Conservation (phyloP, 2,797 vertebrate species). For the Tragelaphus eurycerus region DNA sequence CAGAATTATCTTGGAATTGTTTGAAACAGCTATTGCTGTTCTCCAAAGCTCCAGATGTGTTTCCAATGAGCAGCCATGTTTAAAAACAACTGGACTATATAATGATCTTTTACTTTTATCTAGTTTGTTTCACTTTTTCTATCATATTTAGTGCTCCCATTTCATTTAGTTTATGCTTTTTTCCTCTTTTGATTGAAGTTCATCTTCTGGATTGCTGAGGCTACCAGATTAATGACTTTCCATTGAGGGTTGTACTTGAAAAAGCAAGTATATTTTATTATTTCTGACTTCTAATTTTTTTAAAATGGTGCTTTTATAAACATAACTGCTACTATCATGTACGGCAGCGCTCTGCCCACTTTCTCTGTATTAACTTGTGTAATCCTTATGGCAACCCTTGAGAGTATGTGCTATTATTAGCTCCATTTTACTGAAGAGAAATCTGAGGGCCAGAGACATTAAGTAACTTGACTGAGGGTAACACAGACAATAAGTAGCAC, state of each 20-base stretch:
- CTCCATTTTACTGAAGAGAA: not conserved
- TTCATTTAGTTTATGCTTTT: not conserved
- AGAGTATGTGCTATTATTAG: not conserved
- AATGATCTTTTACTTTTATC: not conserved
- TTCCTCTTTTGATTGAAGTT: not conserved
- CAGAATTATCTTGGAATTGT: not conserved
- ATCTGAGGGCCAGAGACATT: not conserved
- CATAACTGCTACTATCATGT: not conserved
- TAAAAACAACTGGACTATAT: not conserved
- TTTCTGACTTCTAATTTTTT: not conserved
- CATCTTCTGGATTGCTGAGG: not conserved
- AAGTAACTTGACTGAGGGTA: not conserved
- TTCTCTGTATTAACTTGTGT: not conserved
- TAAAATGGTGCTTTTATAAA: not conserved
- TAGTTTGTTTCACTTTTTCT: not conserved
- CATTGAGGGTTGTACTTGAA: not conserved
- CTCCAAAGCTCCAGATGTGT: not conserved
- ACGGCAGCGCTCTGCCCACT: not conserved
- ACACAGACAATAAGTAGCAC: not conserved
- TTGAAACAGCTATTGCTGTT: not conserved
- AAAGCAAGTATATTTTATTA: not conserved
- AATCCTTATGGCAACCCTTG: not conserved
- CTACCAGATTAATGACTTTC: not conserved
- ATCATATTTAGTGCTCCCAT: not conserved
- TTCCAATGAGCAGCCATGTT: not conserved